Base-by-base conservation (phyloP, 2,888 invertebrate species). In the Agrochola circellaris region DNA sequence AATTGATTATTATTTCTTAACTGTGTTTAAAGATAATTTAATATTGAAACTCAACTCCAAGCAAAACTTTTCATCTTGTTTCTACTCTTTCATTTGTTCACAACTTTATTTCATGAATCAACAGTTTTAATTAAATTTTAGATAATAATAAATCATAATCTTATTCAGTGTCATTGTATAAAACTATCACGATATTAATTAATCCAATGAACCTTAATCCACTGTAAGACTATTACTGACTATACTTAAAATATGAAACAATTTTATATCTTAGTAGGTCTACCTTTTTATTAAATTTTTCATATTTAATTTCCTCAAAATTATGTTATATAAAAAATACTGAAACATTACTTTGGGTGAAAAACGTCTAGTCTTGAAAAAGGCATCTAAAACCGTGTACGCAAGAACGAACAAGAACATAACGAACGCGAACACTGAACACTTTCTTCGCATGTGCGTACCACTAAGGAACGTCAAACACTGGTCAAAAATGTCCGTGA, bases 21-120 rank as follows among this genome's bases (percentile, higher is more conserved):
- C 17, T 45, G 30, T 81, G 42, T 81, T 81, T 51, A 34, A 72
- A 26, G 26, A 38, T 56, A 81, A 81, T 58, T 76, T 38, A 73
- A 73, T 72, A 13, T n/a, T 73, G 13, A 73, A 61, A 61, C 51
- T 54, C 42, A 54, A 82, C 30, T 23, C 9, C 9, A 67, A 79
- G 2, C 23, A 34, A 75, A 73, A 61, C 23, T 48, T 77, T 30
- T 8, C 17, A 30, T 26, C 23, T 56, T 77, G 54, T 54, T 75
- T 38, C 17, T 23, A 75, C 15, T 34, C 5, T 61, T 51, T 75
- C 17, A 62, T 75, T 54, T 34, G 17, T 45, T 45, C 9, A 34
- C 5, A 77, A 51, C 42, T 61, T 75, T n/a, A 75, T 82, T 75
- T 38, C 38, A 76, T 56, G 30, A 77, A 45, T 62, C 54, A 62